A percentile compares a stretch with the other conserved stretches of the same genome.
These are phyloP conservation scores for Cassiopea andromeda DNA, from an alignment of 30 jellyfish, hydroid and myxozoan genomes.

Conservation along the genomic window DNA sequence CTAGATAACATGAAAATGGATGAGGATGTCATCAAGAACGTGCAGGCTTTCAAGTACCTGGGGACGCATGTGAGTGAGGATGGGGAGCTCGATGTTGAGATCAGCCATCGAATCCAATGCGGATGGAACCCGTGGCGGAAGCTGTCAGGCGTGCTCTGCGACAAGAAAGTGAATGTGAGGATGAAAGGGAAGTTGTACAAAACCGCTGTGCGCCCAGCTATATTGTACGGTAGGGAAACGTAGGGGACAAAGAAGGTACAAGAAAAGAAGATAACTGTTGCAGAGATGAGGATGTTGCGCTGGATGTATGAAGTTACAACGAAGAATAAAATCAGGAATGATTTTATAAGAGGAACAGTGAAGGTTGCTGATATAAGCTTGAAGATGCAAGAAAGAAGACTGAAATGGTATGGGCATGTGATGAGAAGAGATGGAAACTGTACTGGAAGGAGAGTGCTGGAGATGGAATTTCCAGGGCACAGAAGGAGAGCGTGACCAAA, in stretches of 20 bases:
- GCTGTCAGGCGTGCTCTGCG: not conserved
- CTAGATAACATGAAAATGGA: not conserved
- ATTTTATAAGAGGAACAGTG: not conserved
- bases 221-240: not conserved
- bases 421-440: not conserved
- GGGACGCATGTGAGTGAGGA: slow-evolving; percentile 23
- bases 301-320: not conserved
- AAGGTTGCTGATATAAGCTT: not conserved
- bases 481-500: too few species aligned
- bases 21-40: not conserved
- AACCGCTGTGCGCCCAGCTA: not conserved
- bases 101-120: not conserved
- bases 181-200: not conserved
- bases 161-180: not conserved
- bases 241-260: not conserved
- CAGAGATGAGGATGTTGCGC: not conserved
- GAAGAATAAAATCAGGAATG: not conserved
- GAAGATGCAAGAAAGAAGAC: not conserved
- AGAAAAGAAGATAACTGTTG: not conserved
- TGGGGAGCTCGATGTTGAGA: slow-evolving; percentile 10
- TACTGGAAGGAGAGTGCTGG: too few species aligned
- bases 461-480: too few species aligned
- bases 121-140: not conserved
- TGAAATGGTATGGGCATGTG: slow-evolving; percentile 2
- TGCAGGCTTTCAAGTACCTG: not conserved